Percentiles rank a stretch among this genome's conserved stretches.
phyloP scores from a whole-genome alignment of 1,140 invertebrate genomes.

The Macrocentrus cingulum region DNA sequence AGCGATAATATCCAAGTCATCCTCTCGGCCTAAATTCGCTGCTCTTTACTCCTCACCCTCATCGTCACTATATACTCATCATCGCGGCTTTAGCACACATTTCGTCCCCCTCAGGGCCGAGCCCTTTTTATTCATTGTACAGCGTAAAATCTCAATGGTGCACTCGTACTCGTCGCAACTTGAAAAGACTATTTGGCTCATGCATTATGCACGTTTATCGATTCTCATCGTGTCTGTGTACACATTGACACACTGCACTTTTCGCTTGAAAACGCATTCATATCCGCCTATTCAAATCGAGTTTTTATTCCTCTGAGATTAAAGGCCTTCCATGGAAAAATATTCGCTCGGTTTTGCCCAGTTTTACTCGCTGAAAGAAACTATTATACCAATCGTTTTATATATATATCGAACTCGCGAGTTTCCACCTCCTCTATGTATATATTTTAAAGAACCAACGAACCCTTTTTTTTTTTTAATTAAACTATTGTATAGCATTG shows the following conservation, averaged over 20 bases:
- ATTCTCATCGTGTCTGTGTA: neutral
- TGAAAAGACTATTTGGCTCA: conserved; percentile 27
- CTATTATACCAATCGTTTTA: neutral
- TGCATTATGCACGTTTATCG: conserved; percentile 21
- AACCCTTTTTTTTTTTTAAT: too few relatives aligned
- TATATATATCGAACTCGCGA: neutral
- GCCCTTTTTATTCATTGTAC: conserved; percentile 5
- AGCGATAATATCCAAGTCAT: neutral
- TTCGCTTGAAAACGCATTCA: neutral
- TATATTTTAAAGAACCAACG: too few relatives aligned
- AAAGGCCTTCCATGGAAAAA: conserved; percentile 11
- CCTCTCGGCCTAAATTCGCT: conserved; percentile 8
- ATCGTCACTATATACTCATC: conserved; percentile 1
- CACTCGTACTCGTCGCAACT: conserved; percentile 4
- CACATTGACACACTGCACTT: conserved; percentile 18
- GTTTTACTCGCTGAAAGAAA: neutral
- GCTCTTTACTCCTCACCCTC: neutral
- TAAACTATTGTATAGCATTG: too few relatives aligned
- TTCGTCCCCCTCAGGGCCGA: neutral
- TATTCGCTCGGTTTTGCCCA: neutral
- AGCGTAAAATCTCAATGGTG: conserved; percentile 7
- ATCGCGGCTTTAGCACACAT: conserved; percentile 4
- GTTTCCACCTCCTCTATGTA: too few relatives aligned
- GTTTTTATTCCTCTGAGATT: conserved; percentile 12
- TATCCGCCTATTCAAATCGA: conserved; percentile 11